Evolutionary conservation across 2,888 invertebrate species (phyloP).

Genomic region (Chalcis sispes): DNA sequence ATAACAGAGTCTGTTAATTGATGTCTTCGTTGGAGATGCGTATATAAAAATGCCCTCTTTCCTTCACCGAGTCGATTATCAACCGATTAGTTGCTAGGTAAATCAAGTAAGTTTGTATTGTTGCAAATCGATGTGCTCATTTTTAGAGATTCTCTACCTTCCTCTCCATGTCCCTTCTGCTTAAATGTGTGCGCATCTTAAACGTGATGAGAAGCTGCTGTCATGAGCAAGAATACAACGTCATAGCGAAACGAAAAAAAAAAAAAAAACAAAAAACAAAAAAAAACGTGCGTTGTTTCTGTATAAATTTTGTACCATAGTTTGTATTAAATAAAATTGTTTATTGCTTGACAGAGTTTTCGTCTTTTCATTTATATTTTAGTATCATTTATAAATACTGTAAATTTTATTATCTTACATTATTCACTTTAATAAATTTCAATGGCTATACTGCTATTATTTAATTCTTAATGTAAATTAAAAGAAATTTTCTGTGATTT

Average conservation of each 20-base stretch:
- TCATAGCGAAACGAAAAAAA: constrained; percentile 74
- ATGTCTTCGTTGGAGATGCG: constrained; percentile 44
- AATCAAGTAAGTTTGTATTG: constrained; percentile 69
- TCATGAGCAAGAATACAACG: constrained; percentile 62
- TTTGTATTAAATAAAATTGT: constrained; percentile 79
- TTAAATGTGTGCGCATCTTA: constrained; percentile 68
- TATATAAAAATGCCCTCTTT: constrained; percentile 58
- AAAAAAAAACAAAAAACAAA: no score
- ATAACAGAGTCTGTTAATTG: constrained; percentile 28
- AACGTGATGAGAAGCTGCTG: constrained; percentile 67
- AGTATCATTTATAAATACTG: no score
- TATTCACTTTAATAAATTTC: no score
- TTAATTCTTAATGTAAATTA: no score
- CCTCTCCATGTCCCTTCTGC: constrained; percentile 58
- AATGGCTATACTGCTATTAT: no score
- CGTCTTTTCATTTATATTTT: constrained; percentile 16
- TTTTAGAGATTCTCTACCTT: constrained; percentile 61
- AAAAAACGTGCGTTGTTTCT: constrained; percentile 72
- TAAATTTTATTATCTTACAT: no score
- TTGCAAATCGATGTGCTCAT: constrained; percentile 70
- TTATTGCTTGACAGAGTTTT: constrained; percentile 75
- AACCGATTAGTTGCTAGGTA: constrained; percentile 69
- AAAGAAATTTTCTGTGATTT: no score
- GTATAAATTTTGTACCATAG: constrained; percentile 81
- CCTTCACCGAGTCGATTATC: constrained; percentile 64